These are phyloP conservation scores for Atherinosoma microstoma DNA, from an alignment of 2,797 vertebrate genomes.

Conservation along the genomic window DNA sequence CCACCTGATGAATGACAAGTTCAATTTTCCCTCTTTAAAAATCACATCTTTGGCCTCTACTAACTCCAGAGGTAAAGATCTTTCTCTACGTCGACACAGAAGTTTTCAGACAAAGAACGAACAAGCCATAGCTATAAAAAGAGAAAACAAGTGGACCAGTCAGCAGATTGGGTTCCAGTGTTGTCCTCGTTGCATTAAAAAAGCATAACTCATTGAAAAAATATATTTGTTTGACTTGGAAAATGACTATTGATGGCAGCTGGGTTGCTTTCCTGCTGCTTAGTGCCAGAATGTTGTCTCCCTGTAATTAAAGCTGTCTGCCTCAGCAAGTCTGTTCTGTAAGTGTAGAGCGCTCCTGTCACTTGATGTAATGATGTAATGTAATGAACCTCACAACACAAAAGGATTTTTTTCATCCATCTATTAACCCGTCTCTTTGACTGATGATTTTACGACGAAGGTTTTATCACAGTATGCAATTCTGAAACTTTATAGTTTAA, in stretches of 20 bases:
- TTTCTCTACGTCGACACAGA: not conserved
- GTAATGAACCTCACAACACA: slow-evolving; percentile 16
- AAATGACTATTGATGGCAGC: slow-evolving; percentile 29
- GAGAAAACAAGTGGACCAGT: slow-evolving; percentile 7
- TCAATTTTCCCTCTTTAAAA: not conserved
- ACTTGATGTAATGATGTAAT: slow-evolving; percentile 3
- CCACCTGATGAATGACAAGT: not conserved
- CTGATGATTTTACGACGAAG: not conserved
- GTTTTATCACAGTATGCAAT: not conserved
- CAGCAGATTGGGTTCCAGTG: slow-evolving; percentile 30
- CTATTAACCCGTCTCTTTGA: not conserved
- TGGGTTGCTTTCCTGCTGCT: not conserved
- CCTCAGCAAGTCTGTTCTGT: slow-evolving; percentile 19
- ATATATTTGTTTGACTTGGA: slow-evolving; percentile 28
- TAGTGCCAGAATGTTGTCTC: slow-evolving; percentile 39
- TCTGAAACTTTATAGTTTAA: not conserved
- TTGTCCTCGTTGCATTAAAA: slow-evolving; percentile 21
- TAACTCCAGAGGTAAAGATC: not conserved
- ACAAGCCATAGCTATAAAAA: not conserved
- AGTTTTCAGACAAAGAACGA: not conserved
- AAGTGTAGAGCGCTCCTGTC: slow-evolving; percentile 7
- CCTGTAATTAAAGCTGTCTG: slow-evolving; percentile 53
- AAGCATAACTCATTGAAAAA: slow-evolving; percentile 32
- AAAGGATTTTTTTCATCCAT: not conserved
- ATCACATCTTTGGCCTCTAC: not conserved